Conservation (phyloP, 2,797 vertebrate species). For the Coregonus sp. region DNA sequence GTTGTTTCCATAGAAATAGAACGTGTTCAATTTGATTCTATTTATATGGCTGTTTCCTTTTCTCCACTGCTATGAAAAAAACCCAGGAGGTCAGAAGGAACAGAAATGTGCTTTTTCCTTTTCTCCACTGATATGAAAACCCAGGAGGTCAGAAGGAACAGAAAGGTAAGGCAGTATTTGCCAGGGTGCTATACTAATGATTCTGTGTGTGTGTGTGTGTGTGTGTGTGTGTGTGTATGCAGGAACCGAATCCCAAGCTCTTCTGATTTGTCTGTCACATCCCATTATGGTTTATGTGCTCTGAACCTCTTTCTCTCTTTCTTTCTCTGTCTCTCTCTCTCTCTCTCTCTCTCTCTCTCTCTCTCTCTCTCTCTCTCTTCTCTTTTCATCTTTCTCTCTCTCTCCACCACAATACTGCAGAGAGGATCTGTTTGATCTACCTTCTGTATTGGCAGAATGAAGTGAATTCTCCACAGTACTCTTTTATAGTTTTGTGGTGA, state of each 20-base stretch:
- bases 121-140: too few species aligned
- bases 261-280: constrained; percentile 75
- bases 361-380: background rate
- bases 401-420: background rate
- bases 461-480: constrained; percentile 54
- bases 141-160: too few species aligned
- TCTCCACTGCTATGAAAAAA: background rate
- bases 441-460: constrained; percentile 50
- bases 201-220: background rate
- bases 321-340: background rate
- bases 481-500: constrained; percentile 48
- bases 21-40: background rate
- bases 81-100: background rate
- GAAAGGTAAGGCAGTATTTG: constrained; percentile 22
- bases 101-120: background rate
- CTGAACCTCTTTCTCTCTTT: constrained; percentile 52
- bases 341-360: background rate
- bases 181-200: constrained; percentile 17
- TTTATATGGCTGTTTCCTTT: background rate
- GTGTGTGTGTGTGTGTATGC: background rate
- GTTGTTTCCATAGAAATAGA: background rate
- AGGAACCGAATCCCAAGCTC: constrained; percentile 66
- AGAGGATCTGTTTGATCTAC: constrained; percentile 50
- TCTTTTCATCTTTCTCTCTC: constrained; percentile 44
- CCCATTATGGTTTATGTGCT: constrained; percentile 63